These are phyloP conservation scores for Dicentrarchus labrax DNA, from an alignment of 2,113 vertebrate species.

Conservation along the genomic window DNA sequence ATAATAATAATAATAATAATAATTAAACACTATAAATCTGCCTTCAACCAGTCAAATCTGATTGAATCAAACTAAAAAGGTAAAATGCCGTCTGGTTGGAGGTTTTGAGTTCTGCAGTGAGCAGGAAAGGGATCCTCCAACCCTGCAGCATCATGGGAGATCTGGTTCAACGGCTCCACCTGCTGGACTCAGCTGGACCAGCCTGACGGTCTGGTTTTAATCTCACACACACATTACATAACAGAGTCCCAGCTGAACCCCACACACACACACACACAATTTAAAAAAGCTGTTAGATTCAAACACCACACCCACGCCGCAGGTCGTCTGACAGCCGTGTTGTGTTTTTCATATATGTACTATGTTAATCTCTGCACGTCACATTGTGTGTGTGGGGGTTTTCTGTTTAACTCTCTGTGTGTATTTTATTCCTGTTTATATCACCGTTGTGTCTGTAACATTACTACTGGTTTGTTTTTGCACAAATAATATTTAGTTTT, in stretches of 20 bases:
- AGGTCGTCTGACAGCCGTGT: no score
- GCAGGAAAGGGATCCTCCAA: neutral
- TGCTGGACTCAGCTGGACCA: conserved; percentile 24
- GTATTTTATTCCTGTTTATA: no score
- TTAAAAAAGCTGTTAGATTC: no score
- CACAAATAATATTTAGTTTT: no score
- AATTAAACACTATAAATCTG: neutral
- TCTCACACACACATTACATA: conserved; percentile 43
- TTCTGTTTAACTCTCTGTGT: no score
- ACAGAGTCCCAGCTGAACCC: conserved; percentile 13
- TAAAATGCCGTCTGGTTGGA: no score
- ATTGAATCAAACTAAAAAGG: neutral
- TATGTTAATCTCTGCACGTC: no score
- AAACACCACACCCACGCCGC: no score
- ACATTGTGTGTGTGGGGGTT: no score
- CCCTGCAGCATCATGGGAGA: conserved; percentile 40
- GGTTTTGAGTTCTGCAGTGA: neutral
- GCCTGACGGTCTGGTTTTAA: conserved; percentile 38
- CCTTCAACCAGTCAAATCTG: neutral
- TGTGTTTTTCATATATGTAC: neutral
- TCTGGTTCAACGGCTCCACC: conserved; percentile 39
- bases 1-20: neutral
- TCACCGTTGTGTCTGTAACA: no score
- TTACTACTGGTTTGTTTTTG: no score
- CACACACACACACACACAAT: neutral